Base-by-base conservation (phyloP, 2,113 vertebrate species). In the Abramis brama region DNA sequence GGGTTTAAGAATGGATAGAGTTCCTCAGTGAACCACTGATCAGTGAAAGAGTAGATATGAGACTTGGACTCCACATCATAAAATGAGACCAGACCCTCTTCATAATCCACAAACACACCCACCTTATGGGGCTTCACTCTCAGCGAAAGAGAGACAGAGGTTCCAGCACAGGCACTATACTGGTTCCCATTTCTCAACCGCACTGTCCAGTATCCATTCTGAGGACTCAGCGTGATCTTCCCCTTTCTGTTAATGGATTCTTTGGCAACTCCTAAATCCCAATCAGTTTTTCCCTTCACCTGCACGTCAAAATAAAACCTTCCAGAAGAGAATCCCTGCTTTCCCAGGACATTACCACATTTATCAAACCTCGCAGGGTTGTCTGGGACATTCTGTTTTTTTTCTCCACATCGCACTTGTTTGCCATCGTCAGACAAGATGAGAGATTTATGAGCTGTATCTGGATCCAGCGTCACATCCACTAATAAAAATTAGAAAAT, bases 81-180 rank as follows among this genome's bases (percentile, higher is more conserved):
- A 84, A 94, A 88, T 23, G 82, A 86, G 84, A 93, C 83, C 15
- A 0, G 23, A 74, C 86, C 80, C 27, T 82, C 50, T 13, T 91
- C 87, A 78, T 89, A 88, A 73, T 73, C 70, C 36, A 73, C 68
- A 73, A 73, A 73, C 36, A 73, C 68, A 43, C 68, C 68, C 68
- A 82, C 25, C n/a, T 2, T 68, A n/a, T 86, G 57, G 13, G 45
- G 62, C 64, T 79, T 87, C 25, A 52, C 75, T 84, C 55, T 83
- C 52, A 79, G 50, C 4, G 64, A 25, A 52, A 87, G 64, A 10
- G 68, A 25, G 50, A 87, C 33, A 59, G 25, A 3, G 3, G 52
- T 27, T 25, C 21, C 39, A 73, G 81, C 71, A 66, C 36, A 39
- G 19, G 85, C 79, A 45, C 12, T 25, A 76, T 84, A 84, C 9